phyloP scores from a whole-genome alignment of 2,888 invertebrate genomes.

The Nudaria mundana region DNA sequence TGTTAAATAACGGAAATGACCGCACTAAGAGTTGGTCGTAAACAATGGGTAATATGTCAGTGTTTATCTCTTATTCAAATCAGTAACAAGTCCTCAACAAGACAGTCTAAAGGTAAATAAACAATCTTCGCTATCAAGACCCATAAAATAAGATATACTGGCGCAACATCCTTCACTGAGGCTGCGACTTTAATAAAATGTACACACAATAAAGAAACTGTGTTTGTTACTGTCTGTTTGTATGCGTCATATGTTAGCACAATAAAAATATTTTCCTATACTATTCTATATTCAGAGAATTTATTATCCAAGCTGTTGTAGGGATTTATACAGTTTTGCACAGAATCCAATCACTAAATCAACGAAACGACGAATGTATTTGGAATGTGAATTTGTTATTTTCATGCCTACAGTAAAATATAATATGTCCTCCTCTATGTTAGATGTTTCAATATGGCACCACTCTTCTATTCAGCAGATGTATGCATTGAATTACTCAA shows the following conservation, averaged over 20 bases:
- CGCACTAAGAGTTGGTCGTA: neutral
- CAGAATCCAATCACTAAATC: slow-evolving; percentile 45
- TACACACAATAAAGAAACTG: slow-evolving; percentile 6
- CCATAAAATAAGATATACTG: slow-evolving; percentile 5
- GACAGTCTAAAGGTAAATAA: slow-evolving; percentile 4
- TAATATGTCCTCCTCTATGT: slow-evolving; percentile 17
- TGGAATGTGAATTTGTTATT: slow-evolving; percentile 25
- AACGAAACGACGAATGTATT: slow-evolving; percentile 28
- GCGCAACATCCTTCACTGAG: slow-evolving; percentile 1
- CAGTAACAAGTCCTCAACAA: neutral
- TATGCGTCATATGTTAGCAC: slow-evolving; percentile 17
- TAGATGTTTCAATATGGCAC: slow-evolving; percentile 23
- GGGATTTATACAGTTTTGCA: slow-evolving; percentile 29
- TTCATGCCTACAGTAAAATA: slow-evolving; percentile 13
- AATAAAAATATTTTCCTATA: slow-evolving; percentile 28
- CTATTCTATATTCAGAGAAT: slow-evolving; percentile 18
- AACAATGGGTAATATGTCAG: slow-evolving; percentile 4
- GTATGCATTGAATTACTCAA: slow-evolving; percentile 72
- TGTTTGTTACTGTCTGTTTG: slow-evolving; percentile 15
- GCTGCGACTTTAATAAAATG: slow-evolving; percentile 11
- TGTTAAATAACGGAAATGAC: slow-evolving; percentile 2
- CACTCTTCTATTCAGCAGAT: slow-evolving; percentile 43
- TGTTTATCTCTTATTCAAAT: slow-evolving; percentile 3
- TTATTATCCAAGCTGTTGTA: slow-evolving; percentile 32
- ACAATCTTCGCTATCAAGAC: neutral